These are phyloP conservation scores for Apodemus agrarius DNA, from an alignment of 2,797 vertebrate genomes.

Conservation along the genomic window DNA sequence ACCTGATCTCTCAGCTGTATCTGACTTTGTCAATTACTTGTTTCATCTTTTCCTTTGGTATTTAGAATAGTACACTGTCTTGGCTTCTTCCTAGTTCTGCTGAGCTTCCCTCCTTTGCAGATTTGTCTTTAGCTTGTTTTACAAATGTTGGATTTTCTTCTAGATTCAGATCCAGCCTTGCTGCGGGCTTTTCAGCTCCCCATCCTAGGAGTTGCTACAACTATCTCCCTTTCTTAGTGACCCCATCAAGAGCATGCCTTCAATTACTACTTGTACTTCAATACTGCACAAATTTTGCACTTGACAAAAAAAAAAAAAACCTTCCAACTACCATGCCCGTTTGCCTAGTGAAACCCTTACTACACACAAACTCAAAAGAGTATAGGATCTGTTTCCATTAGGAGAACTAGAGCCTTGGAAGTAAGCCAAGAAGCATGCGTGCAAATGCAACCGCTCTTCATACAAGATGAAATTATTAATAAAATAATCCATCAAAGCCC, in stretches of 20 bases:
- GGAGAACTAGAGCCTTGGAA: conserved; percentile 41
- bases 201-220: not conserved
- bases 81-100: conserved; percentile 12
- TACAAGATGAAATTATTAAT: not conserved
- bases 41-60: not conserved
- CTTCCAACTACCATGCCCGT: not conserved
- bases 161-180: not conserved
- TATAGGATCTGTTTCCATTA: not conserved
- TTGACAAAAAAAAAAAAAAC: not conserved
- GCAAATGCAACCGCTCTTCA: not conserved
- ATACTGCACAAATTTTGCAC: conserved; percentile 33
- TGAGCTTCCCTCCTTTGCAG: conserved; percentile 20
- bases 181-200: not conserved
- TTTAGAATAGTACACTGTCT: not conserved
- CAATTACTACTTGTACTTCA: not conserved
- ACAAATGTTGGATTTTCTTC: not conserved
- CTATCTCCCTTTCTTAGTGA: conserved; percentile 12
- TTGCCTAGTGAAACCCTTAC: not conserved
- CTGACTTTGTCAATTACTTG: conserved; percentile 9
- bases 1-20: not conserved
- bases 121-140: conserved; percentile 5
- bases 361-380: conserved; percentile 38
- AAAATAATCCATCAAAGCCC: not conserved
- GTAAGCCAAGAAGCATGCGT: not conserved
- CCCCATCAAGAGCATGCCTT: conserved; percentile 20